Percentiles rank a stretch among this genome's conserved stretches.
phyloP scores from a whole-genome alignment of 2,113 vertebrate genomes.

The Dicaeum eximium region DNA sequence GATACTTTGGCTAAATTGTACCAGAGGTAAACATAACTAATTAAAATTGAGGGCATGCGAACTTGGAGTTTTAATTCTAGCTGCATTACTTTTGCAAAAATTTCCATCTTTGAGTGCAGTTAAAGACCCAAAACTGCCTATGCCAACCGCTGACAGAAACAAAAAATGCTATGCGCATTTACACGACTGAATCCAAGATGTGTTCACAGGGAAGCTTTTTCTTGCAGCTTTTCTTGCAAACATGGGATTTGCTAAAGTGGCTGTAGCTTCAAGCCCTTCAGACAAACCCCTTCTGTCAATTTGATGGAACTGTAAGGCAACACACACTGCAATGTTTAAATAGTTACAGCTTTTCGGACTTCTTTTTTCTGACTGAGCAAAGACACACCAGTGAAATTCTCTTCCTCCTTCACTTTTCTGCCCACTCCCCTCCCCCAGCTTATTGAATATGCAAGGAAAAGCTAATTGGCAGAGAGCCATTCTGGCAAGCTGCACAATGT shows the following conservation, averaged over 20 bases:
- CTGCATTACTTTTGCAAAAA: neutral
- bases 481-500: slow-evolving; percentile 32
- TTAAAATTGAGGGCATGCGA: neutral
- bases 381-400: neutral
- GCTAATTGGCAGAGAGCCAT: slow-evolving; percentile 64
- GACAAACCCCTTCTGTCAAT: neutral
- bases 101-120: neutral
- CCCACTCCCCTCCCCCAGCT: neutral
- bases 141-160: neutral
- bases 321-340: neutral
- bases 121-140: neutral
- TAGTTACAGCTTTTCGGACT: slow-evolving; percentile 1
- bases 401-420: slow-evolving; percentile 18
- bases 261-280: neutral
- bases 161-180: neutral
- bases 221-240: neutral
- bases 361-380: slow-evolving; percentile 41
- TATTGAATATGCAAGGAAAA: slow-evolving; percentile 54
- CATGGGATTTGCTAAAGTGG: neutral
- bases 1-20: neutral
- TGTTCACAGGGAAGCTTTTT: neutral
- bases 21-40: neutral
- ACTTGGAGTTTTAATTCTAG: neutral
- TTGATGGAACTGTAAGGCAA: neutral
- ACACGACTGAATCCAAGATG: neutral